A percentile compares a stretch with the other conserved stretches of the same genome.
These are phyloP conservation scores for Heliornis fulica DNA, from an alignment of 2,113 vertebrate genomes.

Conservation along the genomic window DNA sequence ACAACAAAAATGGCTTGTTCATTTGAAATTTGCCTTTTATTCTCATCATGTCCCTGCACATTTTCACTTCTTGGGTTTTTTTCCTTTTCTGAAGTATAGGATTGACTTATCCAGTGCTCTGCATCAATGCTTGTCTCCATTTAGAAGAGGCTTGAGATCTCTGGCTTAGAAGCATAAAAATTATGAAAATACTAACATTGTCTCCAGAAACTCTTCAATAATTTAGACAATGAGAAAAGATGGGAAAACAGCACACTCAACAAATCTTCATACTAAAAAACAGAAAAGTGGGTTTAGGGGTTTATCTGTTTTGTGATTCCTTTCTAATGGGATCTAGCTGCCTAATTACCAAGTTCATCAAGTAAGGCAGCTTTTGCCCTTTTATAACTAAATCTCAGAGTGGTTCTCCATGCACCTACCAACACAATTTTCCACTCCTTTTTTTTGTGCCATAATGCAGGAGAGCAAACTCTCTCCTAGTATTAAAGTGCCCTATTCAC, in stretches of 20 bases:
- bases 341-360: not conserved
- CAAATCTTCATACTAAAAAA: not conserved
- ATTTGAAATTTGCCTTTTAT: not conserved
- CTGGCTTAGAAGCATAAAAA: not conserved
- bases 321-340: not conserved
- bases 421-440: not conserved
- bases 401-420: not conserved
- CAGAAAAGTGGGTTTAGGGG: not conserved
- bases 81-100: not conserved
- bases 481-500: not conserved
- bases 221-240: not conserved
- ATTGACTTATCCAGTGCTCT: not conserved
- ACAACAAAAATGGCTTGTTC: not conserved
- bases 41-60: not conserved
- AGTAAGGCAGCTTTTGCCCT: not conserved
- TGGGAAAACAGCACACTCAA: not conserved
- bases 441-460: not conserved
- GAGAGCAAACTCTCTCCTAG: not conserved
- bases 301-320: not conserved
- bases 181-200: not conserved
- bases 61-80: not conserved
- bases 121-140: not conserved
- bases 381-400: not conserved
- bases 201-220: not conserved
- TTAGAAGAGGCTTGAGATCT: not conserved